Conservation (phyloP, 2,797 vertebrate species). For the Cryptoblepharus egeriae region DNA sequence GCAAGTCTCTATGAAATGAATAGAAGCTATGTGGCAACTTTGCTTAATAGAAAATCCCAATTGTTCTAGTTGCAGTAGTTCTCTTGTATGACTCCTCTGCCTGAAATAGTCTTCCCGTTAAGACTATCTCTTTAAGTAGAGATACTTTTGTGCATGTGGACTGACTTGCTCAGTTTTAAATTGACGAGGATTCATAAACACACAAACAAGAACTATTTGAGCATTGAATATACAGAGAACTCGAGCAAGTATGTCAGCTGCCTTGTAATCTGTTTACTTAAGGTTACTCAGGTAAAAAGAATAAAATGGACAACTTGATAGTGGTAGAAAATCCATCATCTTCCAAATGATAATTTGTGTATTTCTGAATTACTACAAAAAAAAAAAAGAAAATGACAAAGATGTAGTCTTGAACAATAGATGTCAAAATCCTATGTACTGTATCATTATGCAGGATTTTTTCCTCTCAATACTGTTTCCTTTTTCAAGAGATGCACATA, state of each 20-base stretch:
- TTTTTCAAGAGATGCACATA: conserved; percentile 56
- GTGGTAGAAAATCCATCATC: conserved; percentile 62
- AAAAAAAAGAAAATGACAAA: conserved; percentile 18
- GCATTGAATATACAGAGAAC: background rate
- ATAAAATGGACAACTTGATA: conserved; percentile 47
- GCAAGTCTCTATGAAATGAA: background rate
- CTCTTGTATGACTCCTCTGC: background rate
- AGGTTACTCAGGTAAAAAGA: conserved; percentile 77
- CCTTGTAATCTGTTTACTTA: conserved; percentile 77
- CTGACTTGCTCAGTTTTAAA: conserved; percentile 1
- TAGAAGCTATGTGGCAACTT: background rate
- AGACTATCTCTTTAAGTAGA: background rate
- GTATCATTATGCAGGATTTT: conserved; percentile 47
- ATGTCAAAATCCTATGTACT: conserved; percentile 47
- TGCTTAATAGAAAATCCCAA: background rate
- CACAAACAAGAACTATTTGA: background rate
- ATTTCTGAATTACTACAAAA: conserved; percentile 49
- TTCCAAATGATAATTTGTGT: conserved; percentile 55
- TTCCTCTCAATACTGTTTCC: conserved; percentile 47
- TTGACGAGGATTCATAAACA: background rate
- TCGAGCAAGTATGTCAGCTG: conserved; percentile 55
- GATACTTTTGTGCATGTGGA: background rate
- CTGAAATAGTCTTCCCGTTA: background rate
- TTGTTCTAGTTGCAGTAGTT: background rate
- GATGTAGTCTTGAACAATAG: conserved; percentile 33